A percentile compares a stretch with the other conserved stretches of the same genome.
Evolutionary conservation across 2,797 vertebrate genomes (phyloP).

Genomic region (Catamblyrhynchus diadema): DNA sequence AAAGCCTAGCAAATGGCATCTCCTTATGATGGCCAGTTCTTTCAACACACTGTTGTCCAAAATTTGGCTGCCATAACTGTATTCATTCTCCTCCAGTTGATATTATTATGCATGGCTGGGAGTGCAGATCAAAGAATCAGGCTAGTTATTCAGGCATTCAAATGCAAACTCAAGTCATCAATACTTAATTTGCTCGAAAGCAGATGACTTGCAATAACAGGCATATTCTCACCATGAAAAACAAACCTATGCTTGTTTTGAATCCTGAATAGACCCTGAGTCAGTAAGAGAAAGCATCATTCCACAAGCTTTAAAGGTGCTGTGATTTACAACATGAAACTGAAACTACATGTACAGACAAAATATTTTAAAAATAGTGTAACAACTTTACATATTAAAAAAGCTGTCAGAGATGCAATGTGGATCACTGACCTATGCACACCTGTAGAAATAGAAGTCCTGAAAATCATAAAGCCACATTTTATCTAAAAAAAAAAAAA

Average conservation of each 20-base stretch:
- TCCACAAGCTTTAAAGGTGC: not conserved
- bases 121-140: not conserved
- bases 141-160: not conserved
- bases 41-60: not conserved
- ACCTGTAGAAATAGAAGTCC: not conserved
- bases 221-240: not conserved
- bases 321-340: not conserved
- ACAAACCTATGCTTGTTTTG: not conserved
- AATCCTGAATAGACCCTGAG: not conserved
- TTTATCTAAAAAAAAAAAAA: not conserved
- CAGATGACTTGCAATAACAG: not conserved
- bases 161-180: constrained; percentile 1
- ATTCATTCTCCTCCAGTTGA: not conserved
- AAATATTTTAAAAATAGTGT: not conserved
- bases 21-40: not conserved
- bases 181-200: constrained; percentile 40
- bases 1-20: not conserved
- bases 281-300: not conserved
- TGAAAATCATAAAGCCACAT: not conserved
- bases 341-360: not conserved
- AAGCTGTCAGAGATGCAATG: not conserved
- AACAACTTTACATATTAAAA: not conserved
- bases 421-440: not conserved
- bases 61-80: not conserved
- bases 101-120: not conserved